Base-by-base conservation (phyloP, 2,888 invertebrate genomes). In the Lordiphosa andalusiaca region DNA sequence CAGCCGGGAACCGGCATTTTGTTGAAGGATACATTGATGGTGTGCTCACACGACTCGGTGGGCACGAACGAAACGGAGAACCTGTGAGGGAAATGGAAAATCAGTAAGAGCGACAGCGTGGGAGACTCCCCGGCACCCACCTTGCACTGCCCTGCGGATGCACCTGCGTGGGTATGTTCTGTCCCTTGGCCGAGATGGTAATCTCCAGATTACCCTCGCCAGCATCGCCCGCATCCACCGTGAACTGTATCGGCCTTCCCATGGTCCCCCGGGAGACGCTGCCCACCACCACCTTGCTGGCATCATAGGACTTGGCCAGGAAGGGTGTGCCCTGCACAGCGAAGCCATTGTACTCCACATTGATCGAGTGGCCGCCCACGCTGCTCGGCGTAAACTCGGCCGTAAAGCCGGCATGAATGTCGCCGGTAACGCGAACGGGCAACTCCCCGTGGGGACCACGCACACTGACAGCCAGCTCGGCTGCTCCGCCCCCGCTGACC, bases 151-250 rank as follows among this genome's bases (percentile, higher is more conserved):
- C 97, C 90, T 97, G 95, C 6, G 97, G 96, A 88, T 95, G 96
- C 42, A 98, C 97, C 92, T 98, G 97, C 52, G 97, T 98, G 47
- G 98, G 97, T 84, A 98, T 97, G 88, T 98, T 96, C 67, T 96
- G 92, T 52, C 98, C 96, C 88, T 96, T 93, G 40, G 97, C 96
- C 65, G 96, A 96, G 76, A 99, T 98, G 46, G 98, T 97, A 73
- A 99, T 98, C 90, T 99, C 98, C 71, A 99, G 91, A 89, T 97
- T 97, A 51, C 99, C 99, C 91, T 98, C 98, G 7, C 99, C 99
- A 44, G 98, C 98, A 88, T 97, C 95, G 67, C 96, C 96, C 3
- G 98, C 98, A 89, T 99, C 98, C 50, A 98, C 98, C 13, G 96
- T 95, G 86, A 98, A 95, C 85, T 97, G 96, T n/a, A 97, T 96